Conservation (phyloP, 2,113 vertebrate genomes). For the Callaeas wilsoni region DNA sequence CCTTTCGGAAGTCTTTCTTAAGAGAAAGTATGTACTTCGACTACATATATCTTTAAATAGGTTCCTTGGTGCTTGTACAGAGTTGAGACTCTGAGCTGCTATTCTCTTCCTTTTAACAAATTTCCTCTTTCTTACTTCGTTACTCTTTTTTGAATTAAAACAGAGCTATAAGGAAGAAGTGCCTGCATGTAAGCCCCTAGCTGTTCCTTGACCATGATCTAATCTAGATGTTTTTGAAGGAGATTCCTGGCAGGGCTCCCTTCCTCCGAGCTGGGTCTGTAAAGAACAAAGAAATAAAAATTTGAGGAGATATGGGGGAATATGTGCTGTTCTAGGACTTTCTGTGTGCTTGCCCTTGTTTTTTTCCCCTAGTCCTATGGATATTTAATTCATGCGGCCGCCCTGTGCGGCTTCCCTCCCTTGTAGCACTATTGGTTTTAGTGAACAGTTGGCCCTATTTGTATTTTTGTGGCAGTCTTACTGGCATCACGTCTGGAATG, state of each 20-base stretch:
- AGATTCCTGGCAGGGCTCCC: background rate
- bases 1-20: background rate
- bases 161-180: background rate
- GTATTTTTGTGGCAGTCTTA: background rate
- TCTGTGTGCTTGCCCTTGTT: background rate
- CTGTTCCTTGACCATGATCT: background rate
- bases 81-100: background rate
- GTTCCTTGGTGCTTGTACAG: background rate
- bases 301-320: background rate
- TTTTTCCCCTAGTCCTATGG: background rate
- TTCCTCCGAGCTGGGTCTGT: background rate
- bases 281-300: background rate
- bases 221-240: background rate
- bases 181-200: background rate
- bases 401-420: background rate
- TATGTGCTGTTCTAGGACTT: background rate
- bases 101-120: background rate
- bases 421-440: fast-evolving
- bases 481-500: background rate
- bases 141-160: background rate
- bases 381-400: background rate
- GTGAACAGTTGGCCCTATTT: background rate
- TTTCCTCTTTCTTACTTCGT: background rate
- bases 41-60: background rate
- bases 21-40: background rate